These are phyloP conservation scores for Arizona elegans DNA, from an alignment of 2,113 vertebrate genomes.

Conservation along the genomic window DNA sequence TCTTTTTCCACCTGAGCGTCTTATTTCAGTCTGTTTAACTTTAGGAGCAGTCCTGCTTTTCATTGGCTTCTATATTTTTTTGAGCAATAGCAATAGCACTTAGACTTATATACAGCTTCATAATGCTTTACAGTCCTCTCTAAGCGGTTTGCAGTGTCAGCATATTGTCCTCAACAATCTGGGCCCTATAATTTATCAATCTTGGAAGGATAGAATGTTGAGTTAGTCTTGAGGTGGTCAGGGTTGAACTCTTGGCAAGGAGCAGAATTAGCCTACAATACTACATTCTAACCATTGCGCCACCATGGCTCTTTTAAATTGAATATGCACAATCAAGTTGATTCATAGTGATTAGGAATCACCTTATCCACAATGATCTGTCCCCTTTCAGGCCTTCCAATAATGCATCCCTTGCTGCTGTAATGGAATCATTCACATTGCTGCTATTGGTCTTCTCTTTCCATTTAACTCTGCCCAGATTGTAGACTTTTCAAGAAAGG, in stretches of 20 bases:
- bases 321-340: not conserved
- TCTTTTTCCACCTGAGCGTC: not conserved
- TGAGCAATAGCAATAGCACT: too few relatives aligned
- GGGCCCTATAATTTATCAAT: too few relatives aligned
- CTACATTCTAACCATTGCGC: too few relatives aligned
- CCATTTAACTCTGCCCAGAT: not conserved
- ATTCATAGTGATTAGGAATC: not conserved
- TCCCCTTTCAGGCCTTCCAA: too few relatives aligned
- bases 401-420: not conserved
- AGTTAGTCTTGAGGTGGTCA: too few relatives aligned
- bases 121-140: too few relatives aligned
- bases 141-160: too few relatives aligned
- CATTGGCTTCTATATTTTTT: not conserved
- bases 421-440: not conserved
- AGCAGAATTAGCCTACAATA: too few relatives aligned
- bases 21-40: not conserved
- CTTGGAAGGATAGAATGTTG: too few relatives aligned
- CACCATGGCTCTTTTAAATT: not conserved
- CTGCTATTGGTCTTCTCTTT: not conserved
- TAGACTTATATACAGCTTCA: too few relatives aligned
- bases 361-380: not conserved
- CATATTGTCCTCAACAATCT: too few relatives aligned
- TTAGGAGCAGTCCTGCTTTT: not conserved
- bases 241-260: too few relatives aligned
- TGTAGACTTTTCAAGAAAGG: not conserved